A percentile compares a stretch with the other conserved stretches of the same genome.
Conservation (phyloP, 1,140 invertebrate genomes). For the Pseudomyrmex concolor region DNA sequence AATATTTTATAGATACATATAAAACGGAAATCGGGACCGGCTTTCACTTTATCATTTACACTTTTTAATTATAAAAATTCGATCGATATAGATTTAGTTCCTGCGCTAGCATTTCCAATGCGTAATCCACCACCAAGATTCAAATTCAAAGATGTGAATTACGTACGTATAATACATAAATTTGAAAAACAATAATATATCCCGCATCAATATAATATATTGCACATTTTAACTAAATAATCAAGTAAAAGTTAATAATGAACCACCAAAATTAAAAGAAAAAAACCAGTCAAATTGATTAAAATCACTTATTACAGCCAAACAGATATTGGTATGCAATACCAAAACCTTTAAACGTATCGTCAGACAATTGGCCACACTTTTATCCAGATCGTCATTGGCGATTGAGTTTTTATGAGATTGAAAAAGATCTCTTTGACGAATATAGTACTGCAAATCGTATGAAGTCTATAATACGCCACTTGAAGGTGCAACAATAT, state of each 20-base stretch:
- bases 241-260: too few species aligned
- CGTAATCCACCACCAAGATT: background rate
- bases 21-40: conserved; percentile 82
- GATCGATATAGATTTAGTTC: conserved; percentile 84
- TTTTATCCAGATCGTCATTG: conserved; percentile 54
- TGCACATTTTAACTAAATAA: too few species aligned
- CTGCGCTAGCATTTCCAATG: conserved; percentile 81
- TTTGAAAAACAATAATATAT: background rate
- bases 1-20: conserved; percentile 65
- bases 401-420: conserved; percentile 70
- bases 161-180: background rate
- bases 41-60: conserved; percentile 80
- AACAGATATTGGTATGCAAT: conserved; percentile 64
- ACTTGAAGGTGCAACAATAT: conserved; percentile 69
- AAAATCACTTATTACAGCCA: background rate
- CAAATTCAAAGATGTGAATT: conserved; percentile 47
- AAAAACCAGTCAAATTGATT: too few species aligned
- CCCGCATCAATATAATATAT: conserved; percentile 9
- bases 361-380: too few species aligned
- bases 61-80: too few species aligned
- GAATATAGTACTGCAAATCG: background rate
- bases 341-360: conserved; percentile 61
- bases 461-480: conserved; percentile 71
- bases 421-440: conserved; percentile 68
- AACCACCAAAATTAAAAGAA: background rate